Conservation (phyloP, 2,113 vertebrate species). For the Coregonus clupeaformis region DNA sequence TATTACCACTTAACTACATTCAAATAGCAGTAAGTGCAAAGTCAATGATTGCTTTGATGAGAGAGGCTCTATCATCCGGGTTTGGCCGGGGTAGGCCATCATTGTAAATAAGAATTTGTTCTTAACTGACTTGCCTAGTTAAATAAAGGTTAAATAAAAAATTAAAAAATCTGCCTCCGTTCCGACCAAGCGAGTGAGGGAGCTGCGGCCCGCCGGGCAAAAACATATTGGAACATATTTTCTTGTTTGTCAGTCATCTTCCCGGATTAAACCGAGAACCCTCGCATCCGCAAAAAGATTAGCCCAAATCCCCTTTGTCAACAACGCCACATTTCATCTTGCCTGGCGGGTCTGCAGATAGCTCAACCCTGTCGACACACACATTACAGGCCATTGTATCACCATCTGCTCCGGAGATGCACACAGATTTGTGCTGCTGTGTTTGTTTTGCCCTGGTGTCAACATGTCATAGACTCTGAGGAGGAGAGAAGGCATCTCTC, state of each 20-base stretch:
- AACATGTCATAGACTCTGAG: constrained; percentile 12
- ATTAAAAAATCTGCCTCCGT: constrained; percentile 26
- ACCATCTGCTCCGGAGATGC: constrained; percentile 29
- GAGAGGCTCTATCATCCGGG: constrained; percentile 29
- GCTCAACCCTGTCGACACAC: constrained; percentile 18
- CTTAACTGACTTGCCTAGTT: no score
- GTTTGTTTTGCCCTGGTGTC: neutral
- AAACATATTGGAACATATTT: constrained; percentile 16
- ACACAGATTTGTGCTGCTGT: constrained; percentile 3
- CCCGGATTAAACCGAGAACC: constrained; percentile 6
- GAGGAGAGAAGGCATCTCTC: neutral
- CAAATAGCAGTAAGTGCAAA: constrained; percentile 31
- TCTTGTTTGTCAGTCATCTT: constrained; percentile 33
- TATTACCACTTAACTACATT: constrained; percentile 45
- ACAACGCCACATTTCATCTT: constrained; percentile 8
- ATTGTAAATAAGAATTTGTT: no score
- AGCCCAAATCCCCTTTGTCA: constrained; percentile 40
- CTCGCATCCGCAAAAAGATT: constrained; percentile 11
- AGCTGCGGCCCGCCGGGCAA: constrained; percentile 13
- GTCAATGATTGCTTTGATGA: constrained; percentile 41
- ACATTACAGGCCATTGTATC: constrained; percentile 12
- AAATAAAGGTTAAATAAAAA: no score
- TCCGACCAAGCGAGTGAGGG: constrained; percentile 4
- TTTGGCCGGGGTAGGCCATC: no score
- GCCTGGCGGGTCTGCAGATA: constrained; percentile 28